phyloP scores from a whole-genome alignment of 2,113 vertebrate genomes.

The Platichthys stellatus region DNA sequence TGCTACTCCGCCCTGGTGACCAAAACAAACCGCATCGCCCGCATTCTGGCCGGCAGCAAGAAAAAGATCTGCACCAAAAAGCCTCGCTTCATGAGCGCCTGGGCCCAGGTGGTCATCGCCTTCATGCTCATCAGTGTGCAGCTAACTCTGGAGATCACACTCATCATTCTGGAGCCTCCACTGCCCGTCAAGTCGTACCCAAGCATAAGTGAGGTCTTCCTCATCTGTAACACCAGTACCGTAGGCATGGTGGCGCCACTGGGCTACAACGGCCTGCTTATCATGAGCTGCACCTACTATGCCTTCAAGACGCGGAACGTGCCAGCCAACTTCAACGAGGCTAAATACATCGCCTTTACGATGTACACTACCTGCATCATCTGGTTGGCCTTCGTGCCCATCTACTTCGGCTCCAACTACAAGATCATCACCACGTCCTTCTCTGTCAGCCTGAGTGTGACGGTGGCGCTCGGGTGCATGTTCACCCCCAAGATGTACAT shows the following conservation, averaged over 20 bases:
- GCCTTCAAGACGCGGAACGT: slow-evolving; percentile 99
- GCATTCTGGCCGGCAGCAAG: slow-evolving; percentile 98
- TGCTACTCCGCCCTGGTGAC: slow-evolving; percentile 98
- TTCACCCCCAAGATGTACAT: slow-evolving; percentile 99
- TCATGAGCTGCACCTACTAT: slow-evolving; percentile 99
- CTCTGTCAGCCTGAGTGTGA: slow-evolving; percentile 97
- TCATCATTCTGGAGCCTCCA: slow-evolving; percentile 96
- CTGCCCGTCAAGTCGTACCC: slow-evolving; percentile 96
- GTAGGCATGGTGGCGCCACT: slow-evolving; percentile 95
- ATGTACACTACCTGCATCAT: slow-evolving; percentile 99
- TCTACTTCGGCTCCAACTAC: slow-evolving; percentile 99
- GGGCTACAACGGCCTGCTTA: slow-evolving; percentile 97
- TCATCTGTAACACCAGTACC: slow-evolving; percentile 99
- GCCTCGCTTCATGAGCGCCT: slow-evolving; percentile 98
- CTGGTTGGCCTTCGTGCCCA: slow-evolving; percentile 98
- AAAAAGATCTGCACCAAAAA: slow-evolving; percentile 99
- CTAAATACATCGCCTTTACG: slow-evolving; percentile 99
- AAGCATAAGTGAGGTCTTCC: slow-evolving; percentile 95
- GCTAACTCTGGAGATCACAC: slow-evolving; percentile 90
- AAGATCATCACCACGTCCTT: slow-evolving; percentile 99
- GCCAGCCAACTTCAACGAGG: slow-evolving; percentile 98
- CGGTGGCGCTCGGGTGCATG: slow-evolving; percentile 98
- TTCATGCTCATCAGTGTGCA: slow-evolving; percentile 94
- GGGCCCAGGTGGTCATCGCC: slow-evolving; percentile 96
- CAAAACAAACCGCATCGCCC: slow-evolving; percentile 98